Evolutionary conservation across 2,888 invertebrate genomes (phyloP).

Genomic region (Mythimna pallens): DNA sequence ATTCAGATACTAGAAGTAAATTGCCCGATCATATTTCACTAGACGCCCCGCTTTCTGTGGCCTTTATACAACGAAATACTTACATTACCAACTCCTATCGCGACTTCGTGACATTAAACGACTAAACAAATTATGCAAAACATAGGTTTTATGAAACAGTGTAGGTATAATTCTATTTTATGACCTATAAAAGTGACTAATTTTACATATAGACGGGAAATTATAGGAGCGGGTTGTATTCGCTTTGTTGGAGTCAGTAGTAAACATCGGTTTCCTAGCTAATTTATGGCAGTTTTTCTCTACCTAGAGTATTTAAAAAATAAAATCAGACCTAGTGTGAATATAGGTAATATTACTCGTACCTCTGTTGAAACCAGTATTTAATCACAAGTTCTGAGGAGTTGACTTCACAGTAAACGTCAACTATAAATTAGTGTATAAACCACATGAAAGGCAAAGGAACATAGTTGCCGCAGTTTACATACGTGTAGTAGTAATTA

Average conservation of each 20-base stretch:
- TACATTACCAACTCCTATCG: constrained; percentile 35
- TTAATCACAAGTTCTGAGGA: constrained; percentile 11
- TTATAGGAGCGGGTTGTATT: constrained; percentile 24
- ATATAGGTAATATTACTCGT: not conserved
- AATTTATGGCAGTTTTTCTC: constrained; percentile 27
- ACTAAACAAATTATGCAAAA: constrained; percentile 59
- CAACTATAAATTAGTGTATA: constrained; percentile 44
- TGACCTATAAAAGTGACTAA: constrained; percentile 53
- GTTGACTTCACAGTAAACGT: constrained; percentile 24
- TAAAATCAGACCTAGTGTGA: not conserved
- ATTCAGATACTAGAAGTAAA: constrained; percentile 56
- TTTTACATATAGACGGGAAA: constrained; percentile 48
- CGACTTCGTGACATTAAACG: constrained; percentile 40
- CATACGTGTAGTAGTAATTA: constrained; percentile 45
- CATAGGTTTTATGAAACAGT: constrained; percentile 56
- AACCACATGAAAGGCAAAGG: constrained; percentile 35
- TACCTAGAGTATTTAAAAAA: too few relatives aligned
- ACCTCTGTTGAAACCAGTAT: not conserved
- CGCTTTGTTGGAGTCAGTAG: constrained; percentile 11
- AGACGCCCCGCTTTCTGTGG: constrained; percentile 9
- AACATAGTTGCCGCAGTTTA: constrained; percentile 40
- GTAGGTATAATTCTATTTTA: constrained; percentile 55
- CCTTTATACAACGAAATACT: constrained; percentile 32
- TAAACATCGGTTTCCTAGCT: constrained; percentile 23
- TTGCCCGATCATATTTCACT: constrained; percentile 46